Conservation (phyloP, 2,113 vertebrate genomes). For the Stercorarius parasiticus region DNA sequence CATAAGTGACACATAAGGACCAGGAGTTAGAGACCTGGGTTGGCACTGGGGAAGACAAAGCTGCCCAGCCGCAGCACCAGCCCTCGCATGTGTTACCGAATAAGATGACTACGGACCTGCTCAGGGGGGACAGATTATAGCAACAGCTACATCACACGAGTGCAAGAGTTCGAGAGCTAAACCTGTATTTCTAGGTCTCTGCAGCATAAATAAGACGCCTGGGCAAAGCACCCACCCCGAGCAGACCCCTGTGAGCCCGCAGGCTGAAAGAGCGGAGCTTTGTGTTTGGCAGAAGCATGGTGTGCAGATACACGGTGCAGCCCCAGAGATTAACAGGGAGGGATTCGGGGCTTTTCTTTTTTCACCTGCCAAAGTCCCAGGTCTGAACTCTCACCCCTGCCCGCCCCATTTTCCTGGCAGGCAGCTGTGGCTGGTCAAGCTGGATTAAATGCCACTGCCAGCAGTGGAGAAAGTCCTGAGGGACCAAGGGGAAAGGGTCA, state of each 20-base stretch:
- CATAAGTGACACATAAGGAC: accelerated
- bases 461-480: background rate
- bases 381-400: background rate
- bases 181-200: background rate
- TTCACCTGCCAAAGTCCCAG: background rate
- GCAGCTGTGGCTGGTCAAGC: background rate
- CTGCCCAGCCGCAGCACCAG: background rate
- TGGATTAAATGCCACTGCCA: background rate
- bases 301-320: accelerated
- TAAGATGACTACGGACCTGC: too few relatives aligned
- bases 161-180: background rate
- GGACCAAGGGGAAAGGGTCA: accelerated
- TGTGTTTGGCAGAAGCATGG: accelerated
- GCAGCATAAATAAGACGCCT: background rate
- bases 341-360: background rate
- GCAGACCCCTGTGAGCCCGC: accelerated
- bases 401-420: background rate
- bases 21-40: background rate
- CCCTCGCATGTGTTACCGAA: accelerated
- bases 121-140: too few relatives aligned
- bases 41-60: background rate
- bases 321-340: background rate
- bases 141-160: accelerated
- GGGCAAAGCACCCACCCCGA: accelerated
- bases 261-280: background rate